phyloP scores from a whole-genome alignment of 2,888 invertebrate species.

The Automeris io region DNA sequence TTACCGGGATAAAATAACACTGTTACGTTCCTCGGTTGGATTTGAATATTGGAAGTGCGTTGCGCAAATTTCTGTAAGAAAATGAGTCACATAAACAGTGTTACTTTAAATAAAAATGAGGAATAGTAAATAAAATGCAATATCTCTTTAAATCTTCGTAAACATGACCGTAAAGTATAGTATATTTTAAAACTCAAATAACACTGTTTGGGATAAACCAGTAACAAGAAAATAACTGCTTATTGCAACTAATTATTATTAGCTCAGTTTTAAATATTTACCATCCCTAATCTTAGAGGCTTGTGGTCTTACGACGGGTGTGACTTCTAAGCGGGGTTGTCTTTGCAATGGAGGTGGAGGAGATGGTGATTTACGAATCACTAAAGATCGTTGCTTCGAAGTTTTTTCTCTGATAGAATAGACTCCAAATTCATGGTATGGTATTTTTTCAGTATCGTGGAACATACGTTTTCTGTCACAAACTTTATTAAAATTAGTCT shows the following conservation, averaged over 20 bases:
- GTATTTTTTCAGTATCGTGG: conserved; percentile 49
- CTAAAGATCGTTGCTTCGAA: conserved; percentile 30
- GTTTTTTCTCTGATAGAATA: conserved; percentile 54
- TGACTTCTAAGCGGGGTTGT: conserved; percentile 27
- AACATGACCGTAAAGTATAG: too few relatives aligned
- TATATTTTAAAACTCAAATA: conserved; percentile 20
- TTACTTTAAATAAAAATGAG: conserved; percentile 35
- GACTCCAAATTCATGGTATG: conserved; percentile 52
- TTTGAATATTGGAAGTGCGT: conserved; percentile 35
- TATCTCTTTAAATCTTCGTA: background rate
- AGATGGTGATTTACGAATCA: conserved; percentile 40
- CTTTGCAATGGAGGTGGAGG: conserved; percentile 41
- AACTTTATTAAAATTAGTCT: conserved; percentile 35
- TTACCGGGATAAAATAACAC: conserved; percentile 46
- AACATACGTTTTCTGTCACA: conserved; percentile 49
- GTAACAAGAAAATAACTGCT: conserved; percentile 11
- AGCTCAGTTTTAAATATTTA: conserved; percentile 18
- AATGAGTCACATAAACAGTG: conserved; percentile 43
- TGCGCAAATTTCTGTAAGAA: conserved; percentile 33
- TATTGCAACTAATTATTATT: conserved; percentile 3
- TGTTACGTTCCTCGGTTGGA: conserved; percentile 23
- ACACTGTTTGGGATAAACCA: conserved; percentile 37
- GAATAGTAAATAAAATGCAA: background rate
- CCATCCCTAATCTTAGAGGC: conserved; percentile 50
- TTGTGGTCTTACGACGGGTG: conserved; percentile 32